Evolutionary conservation across 2,797 vertebrate genomes (phyloP).

Genomic region (Prionace glauca): DNA sequence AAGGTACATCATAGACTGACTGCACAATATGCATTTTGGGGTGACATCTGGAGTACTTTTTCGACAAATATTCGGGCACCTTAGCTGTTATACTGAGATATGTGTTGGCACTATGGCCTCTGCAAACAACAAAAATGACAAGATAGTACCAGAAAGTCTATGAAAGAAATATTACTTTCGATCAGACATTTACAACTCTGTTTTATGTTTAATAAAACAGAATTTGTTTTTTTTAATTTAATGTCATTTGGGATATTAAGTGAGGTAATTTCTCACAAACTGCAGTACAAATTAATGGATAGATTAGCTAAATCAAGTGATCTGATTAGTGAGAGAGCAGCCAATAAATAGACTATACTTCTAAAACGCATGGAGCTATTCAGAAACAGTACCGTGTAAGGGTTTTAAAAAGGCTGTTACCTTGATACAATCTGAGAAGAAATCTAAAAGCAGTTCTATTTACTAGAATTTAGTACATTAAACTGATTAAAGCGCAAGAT

Average conservation of each 20-base stretch:
- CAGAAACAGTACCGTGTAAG: neutral
- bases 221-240: neutral
- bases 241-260: neutral
- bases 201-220: slow-evolving; percentile 12
- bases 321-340: neutral
- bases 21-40: neutral
- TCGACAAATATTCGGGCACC: neutral
- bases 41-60: neutral
- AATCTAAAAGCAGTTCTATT: slow-evolving; percentile 28
- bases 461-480: slow-evolving; percentile 1
- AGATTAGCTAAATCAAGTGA: slow-evolving; percentile 2
- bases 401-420: neutral
- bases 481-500: slow-evolving; percentile 4
- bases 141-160: neutral
- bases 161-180: slow-evolving; percentile 7
- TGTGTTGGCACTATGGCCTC: neutral
- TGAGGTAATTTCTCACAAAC: neutral
- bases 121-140: neutral
- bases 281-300: neutral
- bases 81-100: neutral
- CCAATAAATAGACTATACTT: neutral
- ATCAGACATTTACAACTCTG: neutral
- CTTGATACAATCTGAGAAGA: neutral
- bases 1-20: neutral
- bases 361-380: neutral